Evolutionary conservation across 2,113 vertebrate genomes (phyloP).

Genomic region (Macrotus californicus): DNA sequence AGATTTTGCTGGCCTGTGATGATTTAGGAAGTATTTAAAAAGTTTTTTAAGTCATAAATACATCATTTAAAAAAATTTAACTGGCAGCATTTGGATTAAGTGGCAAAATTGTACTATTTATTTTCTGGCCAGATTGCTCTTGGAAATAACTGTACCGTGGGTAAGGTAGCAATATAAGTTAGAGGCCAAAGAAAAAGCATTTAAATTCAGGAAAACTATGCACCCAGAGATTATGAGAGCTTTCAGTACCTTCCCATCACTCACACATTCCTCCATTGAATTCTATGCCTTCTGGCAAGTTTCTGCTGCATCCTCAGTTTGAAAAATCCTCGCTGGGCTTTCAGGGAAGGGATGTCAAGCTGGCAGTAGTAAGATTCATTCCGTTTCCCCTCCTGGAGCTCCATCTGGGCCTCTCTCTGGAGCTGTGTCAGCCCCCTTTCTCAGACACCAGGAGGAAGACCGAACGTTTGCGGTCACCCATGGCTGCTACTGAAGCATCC

Average conservation of each 20-base stretch:
- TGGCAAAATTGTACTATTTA: background rate
- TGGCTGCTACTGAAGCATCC: background rate
- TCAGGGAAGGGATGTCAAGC: background rate
- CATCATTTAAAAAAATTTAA: background rate
- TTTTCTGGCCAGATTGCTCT: conserved; percentile 13
- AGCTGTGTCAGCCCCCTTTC: conserved; percentile 3
- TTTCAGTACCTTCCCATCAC: background rate
- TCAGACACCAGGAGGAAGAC: background rate
- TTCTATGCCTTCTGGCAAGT: background rate
- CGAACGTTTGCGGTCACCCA: background rate
- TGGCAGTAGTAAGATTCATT: background rate
- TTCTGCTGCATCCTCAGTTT: background rate
- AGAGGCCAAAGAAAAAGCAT: conserved; percentile 4
- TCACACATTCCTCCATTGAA: background rate
- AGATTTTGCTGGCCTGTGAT: background rate
- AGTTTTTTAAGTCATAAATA: conserved; percentile 18
- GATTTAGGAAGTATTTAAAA: conserved; percentile 12
- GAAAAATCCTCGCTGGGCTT: background rate
- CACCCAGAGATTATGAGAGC: background rate
- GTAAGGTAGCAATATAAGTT: background rate
- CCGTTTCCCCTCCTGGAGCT: background rate
- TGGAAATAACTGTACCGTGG: background rate
- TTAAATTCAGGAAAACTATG: background rate
- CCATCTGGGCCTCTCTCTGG: background rate
- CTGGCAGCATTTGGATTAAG: background rate